Evolutionary conservation across 2,888 invertebrate genomes (phyloP).

Genomic region (Megastigmus dorsalis): DNA sequence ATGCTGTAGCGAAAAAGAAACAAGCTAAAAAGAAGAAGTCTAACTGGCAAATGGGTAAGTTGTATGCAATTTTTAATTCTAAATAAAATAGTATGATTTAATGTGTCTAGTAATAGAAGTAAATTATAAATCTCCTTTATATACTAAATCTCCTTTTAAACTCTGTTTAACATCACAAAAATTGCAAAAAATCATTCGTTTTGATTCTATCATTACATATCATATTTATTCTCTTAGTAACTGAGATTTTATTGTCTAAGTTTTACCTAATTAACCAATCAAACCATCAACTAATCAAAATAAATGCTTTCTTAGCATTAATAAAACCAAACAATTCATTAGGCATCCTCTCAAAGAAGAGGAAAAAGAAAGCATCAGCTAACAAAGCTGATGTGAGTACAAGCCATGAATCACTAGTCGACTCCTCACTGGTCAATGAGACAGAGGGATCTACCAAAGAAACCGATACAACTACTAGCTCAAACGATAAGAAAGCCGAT

Average conservation of each 20-base stretch:
- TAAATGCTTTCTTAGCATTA: slow-evolving; percentile 16
- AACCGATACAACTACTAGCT: neutral
- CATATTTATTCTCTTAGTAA: neutral
- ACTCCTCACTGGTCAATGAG: slow-evolving; percentile 25
- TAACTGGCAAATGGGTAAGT: slow-evolving; percentile 66
- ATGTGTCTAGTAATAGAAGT: too few species aligned
- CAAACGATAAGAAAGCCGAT: neutral
- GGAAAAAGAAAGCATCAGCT: slow-evolving; percentile 50
- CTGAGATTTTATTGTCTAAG: neutral
- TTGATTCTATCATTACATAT: too few species aligned
- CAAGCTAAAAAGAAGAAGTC: slow-evolving; percentile 66
- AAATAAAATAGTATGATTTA: too few species aligned
- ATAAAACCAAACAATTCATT: slow-evolving; percentile 21
- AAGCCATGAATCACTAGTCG: slow-evolving; percentile 5
- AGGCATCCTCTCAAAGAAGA: slow-evolving; percentile 63
- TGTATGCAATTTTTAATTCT: neutral
- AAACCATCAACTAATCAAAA: neutral
- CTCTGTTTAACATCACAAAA: too few species aligned
- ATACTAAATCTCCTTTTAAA: too few species aligned
- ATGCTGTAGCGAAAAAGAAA: slow-evolving; percentile 45
- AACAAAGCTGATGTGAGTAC: slow-evolving; percentile 19
- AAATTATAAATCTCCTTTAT: too few species aligned
- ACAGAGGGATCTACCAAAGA: neutral
- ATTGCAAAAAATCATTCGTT: neutral
- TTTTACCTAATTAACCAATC: neutral